phyloP scores from a whole-genome alignment of 2,113 vertebrate genomes.

The Anolis sagrei region DNA sequence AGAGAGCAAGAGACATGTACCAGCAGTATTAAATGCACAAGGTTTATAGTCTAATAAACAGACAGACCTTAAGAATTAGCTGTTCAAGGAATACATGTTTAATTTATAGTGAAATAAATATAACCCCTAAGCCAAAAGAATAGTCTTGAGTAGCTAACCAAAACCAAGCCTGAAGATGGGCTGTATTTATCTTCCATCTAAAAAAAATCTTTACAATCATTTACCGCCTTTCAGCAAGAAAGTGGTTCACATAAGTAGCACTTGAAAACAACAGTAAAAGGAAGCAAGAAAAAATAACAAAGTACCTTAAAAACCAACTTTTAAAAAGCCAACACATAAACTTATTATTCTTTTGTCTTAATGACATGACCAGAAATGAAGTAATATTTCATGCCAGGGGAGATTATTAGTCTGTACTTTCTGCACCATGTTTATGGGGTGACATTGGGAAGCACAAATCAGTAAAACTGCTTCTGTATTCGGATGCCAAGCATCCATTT shows the following conservation, averaged over 20 bases:
- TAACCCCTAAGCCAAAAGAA: conserved; percentile 45
- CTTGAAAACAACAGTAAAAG: no score
- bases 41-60: conserved; percentile 50
- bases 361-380: conserved; percentile 60
- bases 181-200: conserved; percentile 48
- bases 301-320: not conserved
- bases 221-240: not conserved
- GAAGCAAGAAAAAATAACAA: not conserved
- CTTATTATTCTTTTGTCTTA: conserved; percentile 51
- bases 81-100: conserved; percentile 57
- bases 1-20: conserved; percentile 35
- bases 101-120: conserved; percentile 49
- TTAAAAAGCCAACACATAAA: conserved; percentile 35
- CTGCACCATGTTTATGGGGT: conserved; percentile 6
- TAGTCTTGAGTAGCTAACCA: conserved; percentile 62
- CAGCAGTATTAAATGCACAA: conserved; percentile 37
- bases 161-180: conserved; percentile 55
- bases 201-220: conserved; percentile 1
- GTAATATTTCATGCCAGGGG: conserved; percentile 47
- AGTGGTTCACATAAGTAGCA: not conserved
- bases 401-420: conserved; percentile 50
- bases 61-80: conserved; percentile 49
- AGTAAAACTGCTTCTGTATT: conserved; percentile 63
- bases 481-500: conserved; percentile 67
- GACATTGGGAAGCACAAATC: conserved; percentile 63